Evolutionary conservation across 92 coral and sea anemone genomes (phyloP).

Genomic region (Porites evermanni): DNA sequence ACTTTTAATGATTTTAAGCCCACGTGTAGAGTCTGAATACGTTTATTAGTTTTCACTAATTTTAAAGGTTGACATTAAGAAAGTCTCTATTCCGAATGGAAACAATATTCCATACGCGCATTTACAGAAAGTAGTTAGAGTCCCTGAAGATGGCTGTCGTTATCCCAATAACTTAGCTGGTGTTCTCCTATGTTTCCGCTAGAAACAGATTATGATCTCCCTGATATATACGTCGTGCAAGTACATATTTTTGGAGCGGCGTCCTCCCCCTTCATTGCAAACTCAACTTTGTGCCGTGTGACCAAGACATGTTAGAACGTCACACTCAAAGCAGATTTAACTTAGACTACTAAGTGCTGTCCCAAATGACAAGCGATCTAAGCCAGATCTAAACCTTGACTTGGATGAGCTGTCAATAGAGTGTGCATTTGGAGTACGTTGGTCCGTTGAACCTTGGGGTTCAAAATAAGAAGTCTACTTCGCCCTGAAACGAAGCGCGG

Average conservation of each 20-base stretch:
- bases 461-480: constrained; percentile 27
- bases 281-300: constrained; percentile 58
- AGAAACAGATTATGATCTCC: constrained; percentile 51
- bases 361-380: constrained; percentile 11
- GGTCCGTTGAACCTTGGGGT: constrained; percentile 42
- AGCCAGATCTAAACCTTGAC: constrained; percentile 1
- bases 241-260: constrained; percentile 75
- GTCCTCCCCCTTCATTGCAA: constrained; percentile 61
- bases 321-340: background rate
- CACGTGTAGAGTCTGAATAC: too few relatives aligned
- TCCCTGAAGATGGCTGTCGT: too few relatives aligned
- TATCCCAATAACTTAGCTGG: constrained; percentile 52
- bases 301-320: background rate
- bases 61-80: too few relatives aligned
- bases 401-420: constrained; percentile 39
- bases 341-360: background rate
- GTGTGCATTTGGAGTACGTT: constrained; percentile 30
- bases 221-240: constrained; percentile 62
- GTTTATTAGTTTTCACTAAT: too few relatives aligned
- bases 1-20: too few relatives aligned
- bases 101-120: too few relatives aligned
- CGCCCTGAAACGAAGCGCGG: constrained; percentile 65
- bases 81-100: too few relatives aligned
- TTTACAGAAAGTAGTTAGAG: too few relatives aligned
- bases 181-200: constrained; percentile 62